Evolutionary conservation across 1,140 invertebrate genomes (phyloP), one percentile per base, ranked within the genome.

Genomic region (Megathymus violae): DNA sequence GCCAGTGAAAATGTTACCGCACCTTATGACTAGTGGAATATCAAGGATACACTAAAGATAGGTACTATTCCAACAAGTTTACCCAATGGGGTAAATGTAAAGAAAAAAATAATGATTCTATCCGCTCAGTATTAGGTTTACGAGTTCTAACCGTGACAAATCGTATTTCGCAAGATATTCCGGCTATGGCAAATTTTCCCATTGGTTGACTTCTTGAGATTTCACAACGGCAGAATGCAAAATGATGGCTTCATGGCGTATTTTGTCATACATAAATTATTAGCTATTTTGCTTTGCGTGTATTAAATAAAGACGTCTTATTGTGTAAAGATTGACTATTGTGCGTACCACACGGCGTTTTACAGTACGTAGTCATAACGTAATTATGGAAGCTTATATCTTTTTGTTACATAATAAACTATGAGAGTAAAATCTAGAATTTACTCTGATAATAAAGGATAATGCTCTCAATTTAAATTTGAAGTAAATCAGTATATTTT

Each of bases 141-240:
- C 13, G 14, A 48, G 13, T 16, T 63, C 31, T 11, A 4, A 7
- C 43, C 13, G 41, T 31, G 9, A 14, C 19, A 38, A 47, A 56
- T 48, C 25, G 17, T 46, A 13, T 64, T 64, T 64, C 52, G 44
- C 36, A 64, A 60, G 56, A 15, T 36, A 48, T 31, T 63, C 43
- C 50, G 31, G 44, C 27, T 16, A 38, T 41, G 51, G 51, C 19
- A 64, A 48, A 64, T 64, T 56, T 56, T 59, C 56, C 56, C 56
- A 59, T 59, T 34, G 43, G 46, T 25, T 59, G 43, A 59, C 43
- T 47, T 59, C 56, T 59, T 47, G 16, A 11, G 10, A 59, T 59
- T 22, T 47, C 56, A 59, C 43, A 59, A 59, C 22, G 31, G 52
- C 13, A 46, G 41, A 58, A 17, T 46, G 31, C 43, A n/a, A 47